Evolutionary conservation across 1,140 invertebrate species (phyloP), one percentile per base, ranked within the genome.

Genomic region (Drosophila carrolli): DNA sequence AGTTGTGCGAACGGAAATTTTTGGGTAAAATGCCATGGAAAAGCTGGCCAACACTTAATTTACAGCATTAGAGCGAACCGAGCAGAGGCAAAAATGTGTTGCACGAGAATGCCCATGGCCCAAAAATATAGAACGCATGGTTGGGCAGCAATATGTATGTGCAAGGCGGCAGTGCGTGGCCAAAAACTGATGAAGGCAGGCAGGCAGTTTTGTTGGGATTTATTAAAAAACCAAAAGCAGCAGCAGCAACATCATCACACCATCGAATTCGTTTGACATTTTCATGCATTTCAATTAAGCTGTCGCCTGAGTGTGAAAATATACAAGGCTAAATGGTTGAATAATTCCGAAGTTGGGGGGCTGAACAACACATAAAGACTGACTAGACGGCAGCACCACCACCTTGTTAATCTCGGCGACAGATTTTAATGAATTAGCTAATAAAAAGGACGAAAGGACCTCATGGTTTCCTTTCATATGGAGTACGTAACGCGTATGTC

Each of bases 251-350:
- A 57, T 14, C 38, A 32, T 32, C 29, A 75, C 23, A 23, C 75
- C 79, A 75, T 62, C 80, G 78, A 88, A 79, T 83, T 77, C 79
- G 76, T 83, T 72, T 75, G 79, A 81, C 79, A 71, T 73, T 88
- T 83, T 83, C 75, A 86, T 89, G 79, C 83, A 86, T 88, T 86
- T 86, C 84, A 88, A 88, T 88, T 88, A 88, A 77, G 79, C 75
- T 80, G 59, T 57, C 61, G 83, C 54, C 68, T 46, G 50, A 65
- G 60, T 66, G 75, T 50, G 70, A 78, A 81, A 84, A 81, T 68
- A 62, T 50, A 48, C 51, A 63, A 43, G 60, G 75, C 82, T 53
- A 65, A 85, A 76, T 84, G 79, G 76, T 47, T 68, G 71, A 78
- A 79, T 75, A 83, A 78, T 75, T 68, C 10, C n/a, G 51, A 54